Conservation (phyloP, 2,888 invertebrate genomes). For the Eucera pruinosa region DNA sequence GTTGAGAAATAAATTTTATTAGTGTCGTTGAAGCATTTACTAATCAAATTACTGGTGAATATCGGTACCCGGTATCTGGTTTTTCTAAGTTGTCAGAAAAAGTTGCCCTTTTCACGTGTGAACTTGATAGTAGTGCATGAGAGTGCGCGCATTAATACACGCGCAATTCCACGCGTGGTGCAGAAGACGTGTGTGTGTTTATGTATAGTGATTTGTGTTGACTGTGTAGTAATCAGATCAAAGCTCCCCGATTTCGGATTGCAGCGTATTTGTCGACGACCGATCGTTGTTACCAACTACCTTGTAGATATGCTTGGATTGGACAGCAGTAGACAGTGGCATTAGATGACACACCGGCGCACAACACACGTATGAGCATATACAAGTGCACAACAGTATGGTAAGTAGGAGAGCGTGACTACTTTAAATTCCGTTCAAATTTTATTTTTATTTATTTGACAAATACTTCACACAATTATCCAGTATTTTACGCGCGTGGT, state of each 20-base stretch:
- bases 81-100: constrained; percentile 19
- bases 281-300: constrained; percentile 33
- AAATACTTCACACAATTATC: not conserved
- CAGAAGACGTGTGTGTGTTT: constrained; percentile 56
- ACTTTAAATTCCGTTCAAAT: not conserved
- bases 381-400: constrained; percentile 52
- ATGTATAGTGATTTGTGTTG: constrained; percentile 63
- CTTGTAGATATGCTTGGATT: constrained; percentile 56
- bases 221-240: constrained; percentile 50
- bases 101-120: constrained; percentile 34
- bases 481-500: not conserved
- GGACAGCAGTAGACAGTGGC: constrained; percentile 43
- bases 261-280: constrained; percentile 39
- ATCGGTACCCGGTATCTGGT: constrained; percentile 7
- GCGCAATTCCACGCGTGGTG: constrained; percentile 32
- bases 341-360: constrained; percentile 61
- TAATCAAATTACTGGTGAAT: not conserved
- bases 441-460: too few relatives aligned
- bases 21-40: constrained; percentile 7
- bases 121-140: constrained; percentile 32
- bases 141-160: constrained; percentile 40
- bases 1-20: not conserved
- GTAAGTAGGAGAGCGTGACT: constrained; percentile 50
- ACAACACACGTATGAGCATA: constrained; percentile 34
- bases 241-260: constrained; percentile 39